phyloP scores from a whole-genome alignment of 2,888 invertebrate species.

The Cheilosia vernalis region DNA sequence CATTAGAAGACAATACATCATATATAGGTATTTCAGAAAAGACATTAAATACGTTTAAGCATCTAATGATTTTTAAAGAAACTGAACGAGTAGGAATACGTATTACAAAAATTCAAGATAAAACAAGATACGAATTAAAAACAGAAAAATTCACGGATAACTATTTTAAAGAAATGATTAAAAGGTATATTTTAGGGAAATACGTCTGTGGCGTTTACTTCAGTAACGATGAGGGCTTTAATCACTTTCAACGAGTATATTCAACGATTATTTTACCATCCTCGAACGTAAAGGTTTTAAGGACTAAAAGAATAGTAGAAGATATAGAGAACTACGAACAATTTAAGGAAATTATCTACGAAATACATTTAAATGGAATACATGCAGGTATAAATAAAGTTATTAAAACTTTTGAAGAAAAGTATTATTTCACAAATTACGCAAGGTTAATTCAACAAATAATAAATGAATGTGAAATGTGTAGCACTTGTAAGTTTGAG shows the following conservation, averaged over 20 bases:
- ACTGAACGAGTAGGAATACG: constrained; percentile 4
- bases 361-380: background rate
- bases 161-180: constrained; percentile 21
- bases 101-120: background rate
- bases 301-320: background rate
- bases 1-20: background rate
- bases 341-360: too few species aligned
- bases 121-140: background rate
- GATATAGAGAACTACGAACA: too few species aligned
- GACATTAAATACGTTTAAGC: too few species aligned
- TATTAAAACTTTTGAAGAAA: constrained; percentile 25
- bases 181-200: constrained; percentile 8
- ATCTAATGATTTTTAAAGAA: constrained; percentile 14
- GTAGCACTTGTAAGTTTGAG: constrained; percentile 62
- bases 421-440: constrained; percentile 19
- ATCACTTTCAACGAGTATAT: too few species aligned
- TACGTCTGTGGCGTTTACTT: constrained; percentile 12
- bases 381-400: constrained; percentile 4
- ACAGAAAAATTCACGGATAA: constrained; percentile 6
- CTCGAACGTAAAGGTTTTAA: too few species aligned
- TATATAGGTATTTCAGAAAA: too few species aligned
- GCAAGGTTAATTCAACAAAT: constrained; percentile 54
- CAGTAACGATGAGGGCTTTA: constrained; percentile 12
- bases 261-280: too few species aligned
- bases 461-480: constrained; percentile 58